A percentile compares a stretch with the other conserved stretches of the same genome.
Conservation (phyloP, 1,140 invertebrate species). For the Agraylea sexmaculata region DNA sequence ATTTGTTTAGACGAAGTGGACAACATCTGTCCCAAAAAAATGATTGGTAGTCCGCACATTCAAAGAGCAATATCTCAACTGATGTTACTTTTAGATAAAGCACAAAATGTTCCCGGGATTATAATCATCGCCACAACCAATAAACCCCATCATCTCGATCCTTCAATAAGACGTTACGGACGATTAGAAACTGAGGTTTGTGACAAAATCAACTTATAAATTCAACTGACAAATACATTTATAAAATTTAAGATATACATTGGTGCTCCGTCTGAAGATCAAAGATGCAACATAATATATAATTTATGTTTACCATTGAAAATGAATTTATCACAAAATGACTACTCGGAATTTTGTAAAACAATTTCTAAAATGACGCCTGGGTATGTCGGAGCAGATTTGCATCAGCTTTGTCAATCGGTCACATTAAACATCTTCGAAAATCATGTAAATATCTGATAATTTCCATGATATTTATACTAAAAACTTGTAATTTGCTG, state of each 20-base stretch:
- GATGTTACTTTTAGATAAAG: constrained; percentile 28
- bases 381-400: constrained; percentile 82
- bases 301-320: constrained; percentile 9
- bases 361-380: constrained; percentile 55
- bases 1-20: constrained; percentile 31
- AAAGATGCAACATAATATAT: constrained; percentile 42
- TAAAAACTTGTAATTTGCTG: constrained; percentile 50
- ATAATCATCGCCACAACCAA: constrained; percentile 33
- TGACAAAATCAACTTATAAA: constrained; percentile 3
- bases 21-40: constrained; percentile 25
- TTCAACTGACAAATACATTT: not conserved
- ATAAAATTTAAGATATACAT: constrained; percentile 49
- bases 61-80: constrained; percentile 27
- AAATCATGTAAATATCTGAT: constrained; percentile 7
- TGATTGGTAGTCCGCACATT: constrained; percentile 18
- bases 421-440: constrained; percentile 21
- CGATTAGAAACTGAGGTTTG: constrained; percentile 29
- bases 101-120: constrained; percentile 22
- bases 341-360: constrained; percentile 18
- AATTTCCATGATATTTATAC: constrained; percentile 34
- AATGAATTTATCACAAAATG: constrained; percentile 5
- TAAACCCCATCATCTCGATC: constrained; percentile 26
- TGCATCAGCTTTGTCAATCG: constrained; percentile 39
- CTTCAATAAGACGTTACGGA: constrained; percentile 26
- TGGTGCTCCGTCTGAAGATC: constrained; percentile 51